Base-by-base conservation (phyloP, 2,113 vertebrate genomes). In the Callocephalon fimbriatum region DNA sequence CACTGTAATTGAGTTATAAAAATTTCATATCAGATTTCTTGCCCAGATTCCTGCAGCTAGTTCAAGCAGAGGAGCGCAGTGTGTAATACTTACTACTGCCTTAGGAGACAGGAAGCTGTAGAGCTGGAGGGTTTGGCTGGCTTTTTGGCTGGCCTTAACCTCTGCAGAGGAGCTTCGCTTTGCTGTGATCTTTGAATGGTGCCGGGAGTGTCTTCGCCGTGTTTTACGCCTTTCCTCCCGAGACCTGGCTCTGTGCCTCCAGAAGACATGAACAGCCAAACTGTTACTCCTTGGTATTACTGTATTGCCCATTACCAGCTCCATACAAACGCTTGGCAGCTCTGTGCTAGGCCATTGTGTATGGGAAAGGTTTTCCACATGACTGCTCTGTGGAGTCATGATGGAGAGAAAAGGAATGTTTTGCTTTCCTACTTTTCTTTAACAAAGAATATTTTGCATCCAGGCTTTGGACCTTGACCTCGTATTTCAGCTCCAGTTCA, bases 21-120 rank as follows among this genome's bases (percentile, higher is more conserved):
- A 95, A 75, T 88, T 92, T 81, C 93, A 88, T 94, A 63, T 42
- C 70, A 15, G 27, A 61, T 45, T 75, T 92, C 74, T 93, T 59
- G 91, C 94, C 86, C 89, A 44, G 50, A 93, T 67, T 93, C 83
- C 50, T 15, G 27, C 91, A 78, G 83, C 97, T 97, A 90, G 58
- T 78, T 76, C 83, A 79, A 94, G 96, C 89, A 82, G 50, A 92
- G 88, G 17, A 95, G 53, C 71, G 62, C 73, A 88, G 47, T 29
- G 37, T 8, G 11, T 84, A 97, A 98, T 98, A 99, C 99, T 99
- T 99, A 99, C 99, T 96, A 98, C 98, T 98, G 98, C 95, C 72
- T 98, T 98, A 58, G 98, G 96, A 53, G 99, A 97, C 98, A 98
- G 97, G 97, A 98, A 98, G 98, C 98, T 97, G 98, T 98, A 98